Evolutionary conservation across 2,113 vertebrate genomes (phyloP).

Genomic region (Thalassarche chlororhynchos): DNA sequence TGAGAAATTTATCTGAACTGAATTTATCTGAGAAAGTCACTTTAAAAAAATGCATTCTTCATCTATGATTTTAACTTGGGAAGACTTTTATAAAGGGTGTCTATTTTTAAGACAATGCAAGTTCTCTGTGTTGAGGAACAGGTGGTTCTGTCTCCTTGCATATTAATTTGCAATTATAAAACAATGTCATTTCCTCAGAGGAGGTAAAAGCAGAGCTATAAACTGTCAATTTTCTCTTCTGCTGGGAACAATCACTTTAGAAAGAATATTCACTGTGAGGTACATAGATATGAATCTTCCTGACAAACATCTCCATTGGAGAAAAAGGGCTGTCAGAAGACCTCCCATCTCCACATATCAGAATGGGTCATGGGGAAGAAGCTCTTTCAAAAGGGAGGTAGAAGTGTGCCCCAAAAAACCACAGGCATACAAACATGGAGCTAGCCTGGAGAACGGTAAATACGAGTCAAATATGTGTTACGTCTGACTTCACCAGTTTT

Average conservation of each 20-base stretch:
- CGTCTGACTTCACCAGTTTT: neutral
- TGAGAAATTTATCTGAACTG: neutral
- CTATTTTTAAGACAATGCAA: slow-evolving; percentile 33
- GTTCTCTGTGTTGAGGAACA: neutral
- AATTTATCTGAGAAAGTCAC: slow-evolving; percentile 7
- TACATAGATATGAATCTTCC: neutral
- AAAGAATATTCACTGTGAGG: slow-evolving; percentile 9
- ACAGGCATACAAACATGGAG: neutral
- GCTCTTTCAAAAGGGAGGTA: slow-evolving; percentile 50
- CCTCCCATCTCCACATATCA: neutral
- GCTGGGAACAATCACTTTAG: slow-evolving; percentile 5
- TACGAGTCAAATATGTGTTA: neutral
- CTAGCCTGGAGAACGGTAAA: neutral
- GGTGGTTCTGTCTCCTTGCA: slow-evolving; percentile 20
- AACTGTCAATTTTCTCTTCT: slow-evolving; percentile 1
- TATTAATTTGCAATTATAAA: slow-evolving; percentile 53
- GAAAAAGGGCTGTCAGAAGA: slow-evolving; percentile 29
- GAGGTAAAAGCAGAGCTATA: slow-evolving; percentile 28
- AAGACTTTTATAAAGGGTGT: slow-evolving; percentile 22
- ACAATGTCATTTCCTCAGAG: neutral
- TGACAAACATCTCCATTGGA: slow-evolving; percentile 20
- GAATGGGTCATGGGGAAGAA: neutral
- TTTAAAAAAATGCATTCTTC: neutral
- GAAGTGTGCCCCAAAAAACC: neutral
- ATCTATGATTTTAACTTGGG: neutral